Percentiles rank a stretch among this genome's conserved stretches.
Conservation (phyloP, 1,140 invertebrate genomes). For the Vanessa atalanta region DNA sequence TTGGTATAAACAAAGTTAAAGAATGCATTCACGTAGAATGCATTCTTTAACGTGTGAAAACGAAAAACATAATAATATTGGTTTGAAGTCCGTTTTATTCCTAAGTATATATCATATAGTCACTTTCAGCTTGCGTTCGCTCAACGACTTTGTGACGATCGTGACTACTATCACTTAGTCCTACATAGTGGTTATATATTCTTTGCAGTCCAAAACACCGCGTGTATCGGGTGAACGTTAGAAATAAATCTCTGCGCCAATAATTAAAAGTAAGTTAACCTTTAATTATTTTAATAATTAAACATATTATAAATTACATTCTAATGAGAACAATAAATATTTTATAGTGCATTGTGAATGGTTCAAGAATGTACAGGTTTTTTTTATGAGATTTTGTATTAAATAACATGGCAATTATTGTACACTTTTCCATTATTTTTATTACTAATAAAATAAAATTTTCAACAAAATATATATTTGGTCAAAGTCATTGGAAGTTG, state of each 20-base stretch:
- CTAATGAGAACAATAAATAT: background rate
- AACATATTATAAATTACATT: background rate
- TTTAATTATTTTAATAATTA: background rate
- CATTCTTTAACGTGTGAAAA: background rate
- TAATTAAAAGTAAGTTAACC: constrained; percentile 16
- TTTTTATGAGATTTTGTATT: too few species aligned
- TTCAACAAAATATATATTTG: too few species aligned
- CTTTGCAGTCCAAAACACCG: constrained; percentile 3
- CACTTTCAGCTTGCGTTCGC: constrained; percentile 5
- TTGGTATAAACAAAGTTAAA: too few species aligned
- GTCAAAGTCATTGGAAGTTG: too few species aligned
- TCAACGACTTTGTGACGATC: background rate
- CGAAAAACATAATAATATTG: background rate
- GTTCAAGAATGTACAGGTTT: too few species aligned
- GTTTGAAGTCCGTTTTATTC: constrained; percentile 5
- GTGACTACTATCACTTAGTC: constrained; percentile 3
- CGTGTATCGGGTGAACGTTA: constrained; percentile 18
- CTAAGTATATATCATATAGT: background rate
- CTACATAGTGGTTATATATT: background rate
- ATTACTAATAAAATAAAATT: too few species aligned
- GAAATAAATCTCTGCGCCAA: background rate
- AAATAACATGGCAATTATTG: too few species aligned
- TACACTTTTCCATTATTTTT: too few species aligned
- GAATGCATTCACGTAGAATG: too few species aligned
- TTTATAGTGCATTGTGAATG: too few species aligned